phyloP scores from a whole-genome alignment of 2,113 vertebrate species.

The Leptobrachium leishanense region DNA sequence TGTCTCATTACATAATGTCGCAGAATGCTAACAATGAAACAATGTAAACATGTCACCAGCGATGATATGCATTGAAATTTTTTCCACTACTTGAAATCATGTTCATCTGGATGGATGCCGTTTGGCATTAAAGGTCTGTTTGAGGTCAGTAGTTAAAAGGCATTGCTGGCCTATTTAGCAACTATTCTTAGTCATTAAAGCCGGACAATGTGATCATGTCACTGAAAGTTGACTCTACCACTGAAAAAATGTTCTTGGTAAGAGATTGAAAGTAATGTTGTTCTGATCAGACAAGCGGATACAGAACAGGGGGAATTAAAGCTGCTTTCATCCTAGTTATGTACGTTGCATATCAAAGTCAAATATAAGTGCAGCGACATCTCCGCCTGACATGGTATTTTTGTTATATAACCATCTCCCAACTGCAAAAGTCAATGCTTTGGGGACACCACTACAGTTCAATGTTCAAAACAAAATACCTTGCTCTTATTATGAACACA shows the following conservation, averaged over 20 bases:
- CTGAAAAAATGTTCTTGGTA: neutral
- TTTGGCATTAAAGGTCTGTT: constrained; percentile 14
- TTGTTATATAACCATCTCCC: neutral
- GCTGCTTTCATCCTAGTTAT: neutral
- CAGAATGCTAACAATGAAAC: constrained; percentile 4
- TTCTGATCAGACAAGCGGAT: neutral
- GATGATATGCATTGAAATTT: constrained; percentile 16
- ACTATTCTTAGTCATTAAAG: constrained; percentile 26
- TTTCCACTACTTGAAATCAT: constrained; percentile 33
- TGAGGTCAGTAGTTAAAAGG: constrained; percentile 30
- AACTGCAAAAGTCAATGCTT: neutral
- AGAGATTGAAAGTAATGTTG: neutral
- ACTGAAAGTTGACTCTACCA: neutral
- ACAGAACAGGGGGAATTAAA: neutral
- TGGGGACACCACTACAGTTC: neutral
- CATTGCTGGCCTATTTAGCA: constrained; percentile 29
- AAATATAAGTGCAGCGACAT: neutral
- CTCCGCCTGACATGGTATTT: neutral
- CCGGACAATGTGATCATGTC: neutral
- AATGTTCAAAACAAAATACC: neutral
- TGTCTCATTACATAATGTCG: constrained; percentile 26
- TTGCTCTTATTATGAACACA: neutral
- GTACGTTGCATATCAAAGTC: neutral
- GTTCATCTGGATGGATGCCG: constrained; percentile 5
- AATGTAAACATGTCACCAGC: constrained; percentile 27